phyloP scores from a whole-genome alignment of 2,888 invertebrate genomes.

The Eupithecia vulgata region DNA sequence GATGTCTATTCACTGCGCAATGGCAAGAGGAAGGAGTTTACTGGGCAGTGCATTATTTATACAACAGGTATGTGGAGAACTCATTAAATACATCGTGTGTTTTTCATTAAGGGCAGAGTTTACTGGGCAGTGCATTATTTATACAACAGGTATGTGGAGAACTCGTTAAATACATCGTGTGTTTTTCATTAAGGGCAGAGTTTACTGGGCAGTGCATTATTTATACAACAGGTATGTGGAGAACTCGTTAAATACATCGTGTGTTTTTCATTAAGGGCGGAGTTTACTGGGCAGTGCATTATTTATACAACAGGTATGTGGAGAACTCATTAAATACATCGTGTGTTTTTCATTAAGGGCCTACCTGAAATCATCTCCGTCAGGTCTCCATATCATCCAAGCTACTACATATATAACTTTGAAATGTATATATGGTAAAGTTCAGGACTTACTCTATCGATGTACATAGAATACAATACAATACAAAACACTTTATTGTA shows the following conservation, averaged over 20 bases:
- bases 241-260: background rate
- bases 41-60: constrained; percentile 97
- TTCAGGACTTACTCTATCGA: no score
- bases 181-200: constrained; percentile 78
- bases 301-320: constrained; percentile 91
- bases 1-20: constrained; percentile 97
- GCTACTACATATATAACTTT: no score
- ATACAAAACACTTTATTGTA: no score
- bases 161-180: background rate
- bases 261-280: constrained; percentile 70
- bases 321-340: background rate
- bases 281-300: constrained; percentile 98
- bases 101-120: constrained; percentile 85
- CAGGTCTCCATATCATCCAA: no score
- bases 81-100: background rate
- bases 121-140: constrained; percentile 98
- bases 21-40: constrained; percentile 99
- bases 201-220: constrained; percentile 98
- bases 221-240: constrained; percentile 90
- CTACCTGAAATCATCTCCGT: no score
- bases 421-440: no score
- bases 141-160: constrained; percentile 88
- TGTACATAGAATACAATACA: no score
- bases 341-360: background rate
- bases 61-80: constrained; percentile 87